A percentile compares a stretch with the other conserved stretches of the same genome.
phyloP scores from a whole-genome alignment of 2,113 vertebrate genomes.

The Colius striatus region DNA sequence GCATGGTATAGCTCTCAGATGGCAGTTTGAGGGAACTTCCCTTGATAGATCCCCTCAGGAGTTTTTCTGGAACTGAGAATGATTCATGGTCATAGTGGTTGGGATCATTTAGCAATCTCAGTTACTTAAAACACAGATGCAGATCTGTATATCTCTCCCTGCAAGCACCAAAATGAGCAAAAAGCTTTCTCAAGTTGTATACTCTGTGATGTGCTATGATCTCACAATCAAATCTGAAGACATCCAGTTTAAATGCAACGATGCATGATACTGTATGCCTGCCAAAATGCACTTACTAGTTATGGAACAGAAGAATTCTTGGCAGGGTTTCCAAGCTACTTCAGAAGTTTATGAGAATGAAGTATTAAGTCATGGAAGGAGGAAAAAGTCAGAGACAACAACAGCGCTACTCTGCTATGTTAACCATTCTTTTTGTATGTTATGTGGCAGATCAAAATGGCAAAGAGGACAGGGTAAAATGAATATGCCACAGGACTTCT shows the following conservation, averaged over 20 bases:
- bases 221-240: not conserved
- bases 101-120: not conserved
- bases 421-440: not conserved
- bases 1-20: rapidly evolving
- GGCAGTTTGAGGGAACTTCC: not conserved
- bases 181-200: not conserved
- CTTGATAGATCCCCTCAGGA: not conserved
- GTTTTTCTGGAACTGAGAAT: not conserved
- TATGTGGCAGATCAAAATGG: not conserved
- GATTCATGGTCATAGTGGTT: not conserved
- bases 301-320: not conserved
- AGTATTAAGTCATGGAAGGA: not conserved
- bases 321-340: not conserved
- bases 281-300: not conserved
- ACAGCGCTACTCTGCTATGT: not conserved
- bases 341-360: not conserved
- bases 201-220: not conserved
- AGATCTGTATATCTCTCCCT: not conserved
- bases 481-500: not conserved
- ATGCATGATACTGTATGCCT: not conserved
- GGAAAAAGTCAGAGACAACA: not conserved
- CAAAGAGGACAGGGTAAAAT: not conserved
- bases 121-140: not conserved
- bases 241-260: not conserved
- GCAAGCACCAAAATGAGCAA: not conserved